A percentile compares a stretch with the other conserved stretches of the same genome.
Conservation (phyloP, 2,888 invertebrate genomes). For the Agapostemon virescens region DNA sequence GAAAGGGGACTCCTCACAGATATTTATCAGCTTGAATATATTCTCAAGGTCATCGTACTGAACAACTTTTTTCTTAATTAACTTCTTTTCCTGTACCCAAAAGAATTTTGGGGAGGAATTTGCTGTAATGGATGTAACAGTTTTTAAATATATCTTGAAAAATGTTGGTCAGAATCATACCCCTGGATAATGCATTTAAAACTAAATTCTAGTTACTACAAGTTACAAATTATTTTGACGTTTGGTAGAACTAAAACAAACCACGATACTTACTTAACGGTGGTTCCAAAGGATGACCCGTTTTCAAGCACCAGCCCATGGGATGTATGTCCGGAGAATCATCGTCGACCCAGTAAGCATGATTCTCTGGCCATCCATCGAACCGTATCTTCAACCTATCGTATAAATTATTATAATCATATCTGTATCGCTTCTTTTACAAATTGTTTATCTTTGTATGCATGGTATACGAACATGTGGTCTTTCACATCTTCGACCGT, state of each 20-base stretch:
- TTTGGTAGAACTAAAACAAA: not conserved
- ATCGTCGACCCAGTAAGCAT: conserved; percentile 94
- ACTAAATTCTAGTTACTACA: too few relatives aligned
- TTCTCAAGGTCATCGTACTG: too few relatives aligned
- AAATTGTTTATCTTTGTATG: not conserved
- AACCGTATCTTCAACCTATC: conserved; percentile 85
- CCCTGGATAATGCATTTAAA: too few relatives aligned
- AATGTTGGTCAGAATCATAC: too few relatives aligned
- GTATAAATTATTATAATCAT: not conserved
- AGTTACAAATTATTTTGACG: not conserved
- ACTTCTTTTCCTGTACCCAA: too few relatives aligned
- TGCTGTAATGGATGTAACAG: too few relatives aligned
- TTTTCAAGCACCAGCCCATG: conserved; percentile 94
- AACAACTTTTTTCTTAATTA: too few relatives aligned
- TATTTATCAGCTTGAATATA: too few relatives aligned
- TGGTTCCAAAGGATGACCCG: conserved; percentile 92
- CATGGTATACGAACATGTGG: conserved; percentile 80
- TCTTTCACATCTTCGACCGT: conserved; percentile 89
- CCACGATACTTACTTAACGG: conserved; percentile 86
- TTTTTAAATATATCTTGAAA: too few relatives aligned
- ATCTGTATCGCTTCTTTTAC: not conserved
- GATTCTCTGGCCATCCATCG: conserved; percentile 93
- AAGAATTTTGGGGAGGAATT: too few relatives aligned
- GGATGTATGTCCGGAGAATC: conserved; percentile 95
- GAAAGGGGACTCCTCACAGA: too few relatives aligned